Evolutionary conservation across 2,113 vertebrate genomes (phyloP).

Genomic region (Lanius collurio): DNA sequence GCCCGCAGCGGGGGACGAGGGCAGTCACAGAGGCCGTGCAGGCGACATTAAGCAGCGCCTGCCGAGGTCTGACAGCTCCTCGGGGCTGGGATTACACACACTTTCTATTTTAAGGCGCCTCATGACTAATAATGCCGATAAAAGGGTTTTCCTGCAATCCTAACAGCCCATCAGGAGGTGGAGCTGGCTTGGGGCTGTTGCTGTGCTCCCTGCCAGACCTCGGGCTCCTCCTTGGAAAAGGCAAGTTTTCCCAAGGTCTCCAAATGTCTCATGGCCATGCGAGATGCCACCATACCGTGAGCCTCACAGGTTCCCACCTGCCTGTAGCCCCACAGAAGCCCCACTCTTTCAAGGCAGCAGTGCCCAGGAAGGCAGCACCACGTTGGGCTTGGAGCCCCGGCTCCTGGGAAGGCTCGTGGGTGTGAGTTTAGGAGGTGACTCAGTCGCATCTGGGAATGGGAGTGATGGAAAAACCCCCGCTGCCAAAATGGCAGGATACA

Average conservation of each 20-base stretch:
- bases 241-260: background rate
- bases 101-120: conserved; percentile 32
- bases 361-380: background rate
- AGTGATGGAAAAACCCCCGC: conserved; percentile 38
- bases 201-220: background rate
- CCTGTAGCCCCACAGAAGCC: background rate
- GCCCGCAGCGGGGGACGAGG: background rate
- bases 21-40: background rate
- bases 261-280: rapidly evolving
- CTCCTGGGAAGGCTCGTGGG: background rate
- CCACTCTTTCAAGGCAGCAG: background rate
- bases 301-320: background rate
- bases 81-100: background rate
- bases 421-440: conserved; percentile 49
- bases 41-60: background rate
- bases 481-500: conserved; percentile 15
- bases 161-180: background rate
- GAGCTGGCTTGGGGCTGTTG: background rate
- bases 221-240: background rate
- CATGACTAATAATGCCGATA: background rate
- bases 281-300: rapidly evolving
- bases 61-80: background rate
- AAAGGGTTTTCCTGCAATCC: conserved; percentile 12
- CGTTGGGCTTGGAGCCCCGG: background rate
- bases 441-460: conserved; percentile 55